Evolutionary conservation across 2,113 vertebrate genomes (phyloP), one percentile per base, ranked within the genome.

Genomic region (rat (Rattus norvegicus)): DNA sequence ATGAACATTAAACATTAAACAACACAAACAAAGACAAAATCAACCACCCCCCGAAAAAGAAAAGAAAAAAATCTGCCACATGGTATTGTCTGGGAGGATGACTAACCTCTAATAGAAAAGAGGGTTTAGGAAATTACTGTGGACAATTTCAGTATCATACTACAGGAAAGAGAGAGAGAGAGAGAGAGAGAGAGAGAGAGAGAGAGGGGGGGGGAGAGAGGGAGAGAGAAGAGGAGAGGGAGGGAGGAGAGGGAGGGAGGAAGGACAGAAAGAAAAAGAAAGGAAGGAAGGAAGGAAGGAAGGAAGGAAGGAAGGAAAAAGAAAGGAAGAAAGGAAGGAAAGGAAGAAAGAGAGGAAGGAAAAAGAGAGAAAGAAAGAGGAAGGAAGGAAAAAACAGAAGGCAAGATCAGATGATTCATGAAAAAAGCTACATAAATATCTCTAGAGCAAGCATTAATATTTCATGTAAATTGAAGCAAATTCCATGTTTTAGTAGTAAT

Each of bases 391-490:
- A 77, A 7, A 5, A 16, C 56, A 69, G 52, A 61, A 96, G n/a
- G 70, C 7, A 72, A 93, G 39, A 92, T 75, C 17, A 52, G n/a
- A 95, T 65, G 76, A 72, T 72, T 97, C 26, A 76, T 72, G 17
- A 43, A 80, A 17, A 95, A 88, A 87, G 49, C 9, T 8, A 39
- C 33, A 73, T 69, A 93, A 95, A 92, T 70, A 88, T 26, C 24
- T 95, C 80, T 20, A 80, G 1, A 70, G 30, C 7, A 87, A 92
- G 24, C 43, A 95, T 88, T 85, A 67, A 30, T 54, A 76, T 92
- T 65, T 80, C 52, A 56, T 70, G 36, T 75, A 85, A 90, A 94
- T 80, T 79, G 87, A 90, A 95, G 92, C 2, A 39, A 88, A 56
- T 30, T 47, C 61, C 6, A 16, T 87, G 36, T 93, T 85, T 96